phyloP scores from a whole-genome alignment of 2,888 invertebrate genomes.

The Chalcis sispes region DNA sequence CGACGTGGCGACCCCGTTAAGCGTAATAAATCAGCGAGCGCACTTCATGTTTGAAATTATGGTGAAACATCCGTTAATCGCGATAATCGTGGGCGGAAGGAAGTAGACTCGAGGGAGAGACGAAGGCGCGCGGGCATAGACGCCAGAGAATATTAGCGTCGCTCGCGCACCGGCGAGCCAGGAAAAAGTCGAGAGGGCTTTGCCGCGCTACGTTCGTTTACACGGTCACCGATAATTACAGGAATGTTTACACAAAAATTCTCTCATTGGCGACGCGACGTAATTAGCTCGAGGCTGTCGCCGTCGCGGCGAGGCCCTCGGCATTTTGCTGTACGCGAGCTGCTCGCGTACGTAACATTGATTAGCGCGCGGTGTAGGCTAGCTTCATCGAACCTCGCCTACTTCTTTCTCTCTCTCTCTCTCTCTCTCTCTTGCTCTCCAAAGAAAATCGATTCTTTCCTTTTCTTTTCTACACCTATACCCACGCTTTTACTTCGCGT shows the following conservation, averaged over 20 bases:
- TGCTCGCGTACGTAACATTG: conserved; percentile 17
- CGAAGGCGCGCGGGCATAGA: neutral
- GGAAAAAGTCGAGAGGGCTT: neutral
- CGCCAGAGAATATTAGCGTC: conserved; percentile 16
- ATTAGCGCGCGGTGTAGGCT: conserved; percentile 5
- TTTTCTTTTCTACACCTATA: neutral
- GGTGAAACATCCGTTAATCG: conserved; percentile 31
- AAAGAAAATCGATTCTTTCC: conserved; percentile 42
- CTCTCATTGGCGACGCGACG: conserved; percentile 25
- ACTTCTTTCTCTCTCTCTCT: neutral
- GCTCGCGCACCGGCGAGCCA: neutral
- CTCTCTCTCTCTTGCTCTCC: neutral
- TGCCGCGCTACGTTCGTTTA: conserved; percentile 40
- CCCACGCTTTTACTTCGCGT: conserved; percentile 15
- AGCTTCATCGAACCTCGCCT: conserved; percentile 4
- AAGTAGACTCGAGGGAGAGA: neutral
- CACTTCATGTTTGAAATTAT: neutral
- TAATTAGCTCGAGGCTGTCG: conserved; percentile 14
- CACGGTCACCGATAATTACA: conserved; percentile 62
- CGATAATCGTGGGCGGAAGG: conserved; percentile 22
- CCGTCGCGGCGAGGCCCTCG: neutral
- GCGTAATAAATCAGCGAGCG: neutral
- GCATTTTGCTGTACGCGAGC: neutral
- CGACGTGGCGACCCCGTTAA: conserved; percentile 1
- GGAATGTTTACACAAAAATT: conserved; percentile 62